phyloP scores from a whole-genome alignment of 2,113 vertebrate species.

The Pao palembangensis region DNA sequence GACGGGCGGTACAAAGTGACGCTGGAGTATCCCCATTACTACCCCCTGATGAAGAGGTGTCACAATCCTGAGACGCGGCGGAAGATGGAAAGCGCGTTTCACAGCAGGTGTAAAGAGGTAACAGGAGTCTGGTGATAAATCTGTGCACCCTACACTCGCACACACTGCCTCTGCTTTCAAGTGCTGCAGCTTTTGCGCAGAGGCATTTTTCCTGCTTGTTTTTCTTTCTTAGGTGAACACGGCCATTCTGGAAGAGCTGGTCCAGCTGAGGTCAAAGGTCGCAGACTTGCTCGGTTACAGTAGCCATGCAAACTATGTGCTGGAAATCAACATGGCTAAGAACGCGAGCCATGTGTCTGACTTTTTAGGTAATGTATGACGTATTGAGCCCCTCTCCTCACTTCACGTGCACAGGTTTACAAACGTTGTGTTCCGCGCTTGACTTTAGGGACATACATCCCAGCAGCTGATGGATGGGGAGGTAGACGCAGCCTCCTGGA shows the following conservation, averaged over 20 bases:
- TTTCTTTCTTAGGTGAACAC: conserved; percentile 81
- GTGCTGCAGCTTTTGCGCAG: background rate
- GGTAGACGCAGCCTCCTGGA: background rate
- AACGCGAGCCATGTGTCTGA: conserved; percentile 78
- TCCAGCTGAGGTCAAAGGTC: conserved; percentile 81
- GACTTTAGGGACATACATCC: conserved; percentile 8
- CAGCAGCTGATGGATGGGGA: background rate
- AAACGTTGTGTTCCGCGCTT: background rate
- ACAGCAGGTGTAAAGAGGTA: conserved; percentile 93
- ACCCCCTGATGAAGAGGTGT: conserved; percentile 91
- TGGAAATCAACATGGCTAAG: conserved; percentile 92
- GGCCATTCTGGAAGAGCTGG: conserved; percentile 82
- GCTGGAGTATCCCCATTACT: conserved; percentile 92
- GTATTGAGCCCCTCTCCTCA: background rate
- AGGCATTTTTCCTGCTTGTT: background rate
- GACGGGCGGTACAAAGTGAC: conserved; percentile 82
- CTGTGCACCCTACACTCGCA: background rate
- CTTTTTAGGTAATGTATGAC: conserved; percentile 87
- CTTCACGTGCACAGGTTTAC: background rate
- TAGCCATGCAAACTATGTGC: conserved; percentile 87
- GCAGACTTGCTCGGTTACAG: conserved; percentile 85
- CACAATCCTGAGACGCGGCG: conserved; percentile 86
- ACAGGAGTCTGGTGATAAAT: conserved; percentile 1
- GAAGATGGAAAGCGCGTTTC: conserved; percentile 89
- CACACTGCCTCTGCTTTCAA: background rate